A percentile compares a stretch with the other conserved stretches of the same genome.
Conservation (phyloP, 2,113 vertebrate species). For the Uropsilus gracilis region DNA sequence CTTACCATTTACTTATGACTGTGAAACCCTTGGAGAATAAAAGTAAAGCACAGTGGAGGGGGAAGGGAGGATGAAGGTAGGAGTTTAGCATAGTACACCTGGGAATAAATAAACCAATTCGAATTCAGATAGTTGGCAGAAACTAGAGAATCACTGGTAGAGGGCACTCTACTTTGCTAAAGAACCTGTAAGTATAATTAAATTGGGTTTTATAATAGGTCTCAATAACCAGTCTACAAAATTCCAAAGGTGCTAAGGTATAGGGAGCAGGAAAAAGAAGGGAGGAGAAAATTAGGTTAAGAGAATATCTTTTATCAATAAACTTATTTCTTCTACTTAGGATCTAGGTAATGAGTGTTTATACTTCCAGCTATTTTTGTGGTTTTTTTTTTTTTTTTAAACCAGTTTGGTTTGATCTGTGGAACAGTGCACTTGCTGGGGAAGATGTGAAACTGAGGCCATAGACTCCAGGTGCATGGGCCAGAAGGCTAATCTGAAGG, state of each 20-base stretch:
- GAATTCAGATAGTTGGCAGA: background rate
- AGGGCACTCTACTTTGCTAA: conserved; percentile 59
- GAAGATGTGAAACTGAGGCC: background rate
- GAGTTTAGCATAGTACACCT: background rate
- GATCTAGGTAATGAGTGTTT: background rate
- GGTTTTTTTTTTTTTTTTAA: background rate
- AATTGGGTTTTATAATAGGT: background rate
- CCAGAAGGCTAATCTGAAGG: background rate
- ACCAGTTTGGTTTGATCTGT: background rate
- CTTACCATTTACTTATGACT: background rate
- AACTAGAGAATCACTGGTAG: conserved; percentile 10
- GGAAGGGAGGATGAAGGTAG: background rate
- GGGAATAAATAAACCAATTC: background rate
- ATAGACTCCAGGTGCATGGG: background rate
- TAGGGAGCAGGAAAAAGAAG: background rate
- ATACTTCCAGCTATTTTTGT: background rate
- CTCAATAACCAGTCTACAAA: background rate
- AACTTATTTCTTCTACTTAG: background rate
- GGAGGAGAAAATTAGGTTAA: background rate
- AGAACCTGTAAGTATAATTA: background rate
- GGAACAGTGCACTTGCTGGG: background rate
- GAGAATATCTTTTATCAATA: background rate
- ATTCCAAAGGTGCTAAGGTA: background rate
- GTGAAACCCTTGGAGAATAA: background rate
- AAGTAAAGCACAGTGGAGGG: background rate